A percentile compares a stretch with the other conserved stretches of the same genome.
Conservation (phyloP, 2,113 vertebrate species). For the Sander lucioperca region DNA sequence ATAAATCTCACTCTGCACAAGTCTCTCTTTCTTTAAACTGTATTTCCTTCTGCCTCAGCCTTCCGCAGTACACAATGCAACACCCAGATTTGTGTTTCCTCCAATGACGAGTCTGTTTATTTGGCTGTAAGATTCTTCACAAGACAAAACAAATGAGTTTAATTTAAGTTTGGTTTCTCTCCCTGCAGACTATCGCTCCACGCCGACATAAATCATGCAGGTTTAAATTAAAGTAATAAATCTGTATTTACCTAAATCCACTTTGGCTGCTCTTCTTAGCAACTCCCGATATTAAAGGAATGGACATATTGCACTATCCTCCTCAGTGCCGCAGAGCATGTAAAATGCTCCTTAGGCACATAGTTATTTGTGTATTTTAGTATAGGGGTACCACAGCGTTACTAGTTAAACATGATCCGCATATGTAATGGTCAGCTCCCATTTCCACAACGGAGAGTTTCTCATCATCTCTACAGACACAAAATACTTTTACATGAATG, state of each 20-base stretch:
- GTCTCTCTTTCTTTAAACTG: conserved; percentile 1
- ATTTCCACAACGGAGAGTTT: conserved; percentile 40
- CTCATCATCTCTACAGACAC: conserved; percentile 17
- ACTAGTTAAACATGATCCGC: conserved; percentile 30
- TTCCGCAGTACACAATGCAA: conserved; percentile 1
- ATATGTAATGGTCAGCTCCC: conserved; percentile 42
- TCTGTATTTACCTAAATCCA: neutral
- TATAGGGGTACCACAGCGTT: conserved; percentile 12
- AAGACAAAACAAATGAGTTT: neutral
- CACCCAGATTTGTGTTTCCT: conserved; percentile 1
- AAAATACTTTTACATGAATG: neutral
- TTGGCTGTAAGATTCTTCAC: neutral
- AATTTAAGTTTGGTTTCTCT: neutral
- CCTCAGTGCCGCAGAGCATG: neutral
- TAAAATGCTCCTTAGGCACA: neutral
- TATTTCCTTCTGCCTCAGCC: conserved; percentile 27
- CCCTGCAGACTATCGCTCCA: neutral
- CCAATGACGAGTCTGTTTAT: neutral
- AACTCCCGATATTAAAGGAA: neutral
- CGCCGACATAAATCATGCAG: neutral
- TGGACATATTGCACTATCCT: neutral
- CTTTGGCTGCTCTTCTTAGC: neutral
- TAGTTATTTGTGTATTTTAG: conserved; percentile 44
- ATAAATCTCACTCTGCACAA: conserved; percentile 36
- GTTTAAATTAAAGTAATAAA: neutral